A percentile compares a stretch with the other conserved stretches of the same genome.
phyloP scores from a whole-genome alignment of 1,140 invertebrate genomes.

The Mactra quadrangularis region DNA sequence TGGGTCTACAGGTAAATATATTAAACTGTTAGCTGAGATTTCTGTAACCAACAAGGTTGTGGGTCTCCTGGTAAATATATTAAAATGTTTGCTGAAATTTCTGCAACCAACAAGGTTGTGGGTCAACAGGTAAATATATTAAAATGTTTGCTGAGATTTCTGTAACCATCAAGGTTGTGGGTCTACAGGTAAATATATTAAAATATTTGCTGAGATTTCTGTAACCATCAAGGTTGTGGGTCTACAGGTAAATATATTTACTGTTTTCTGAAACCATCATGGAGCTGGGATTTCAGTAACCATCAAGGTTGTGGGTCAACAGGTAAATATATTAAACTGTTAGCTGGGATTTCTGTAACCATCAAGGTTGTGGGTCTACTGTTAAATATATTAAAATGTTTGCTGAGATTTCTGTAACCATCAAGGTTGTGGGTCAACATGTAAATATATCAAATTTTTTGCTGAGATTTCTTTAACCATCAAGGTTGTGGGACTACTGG shows the following conservation, averaged over 20 bases:
- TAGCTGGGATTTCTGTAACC: constrained; percentile 27
- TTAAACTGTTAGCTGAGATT: not conserved
- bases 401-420: constrained; percentile 6
- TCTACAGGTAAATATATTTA: not conserved
- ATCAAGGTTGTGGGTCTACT: constrained; percentile 13
- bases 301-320: not conserved
- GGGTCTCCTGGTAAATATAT: not conserved
- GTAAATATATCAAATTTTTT: not conserved
- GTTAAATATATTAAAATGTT: no score
- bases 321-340: not conserved
- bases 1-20: not conserved
- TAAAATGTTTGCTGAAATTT: not conserved
- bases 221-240: constrained; percentile 6
- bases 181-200: not conserved
- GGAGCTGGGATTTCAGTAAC: constrained; percentile 11
- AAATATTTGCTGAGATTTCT: not conserved
- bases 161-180: constrained; percentile 14
- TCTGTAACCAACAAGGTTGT: constrained; percentile 9
- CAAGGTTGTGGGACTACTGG: not conserved
- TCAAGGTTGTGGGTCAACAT: not conserved
- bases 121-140: constrained; percentile 3
- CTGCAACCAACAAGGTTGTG: constrained; percentile 31
- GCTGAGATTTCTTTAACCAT: constrained; percentile 11
- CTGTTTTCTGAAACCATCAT: constrained; percentile 15
- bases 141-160: not conserved